These are phyloP conservation scores for Sebastes umbrosus DNA, from an alignment of 2,797 vertebrate genomes.

Conservation along the genomic window DNA sequence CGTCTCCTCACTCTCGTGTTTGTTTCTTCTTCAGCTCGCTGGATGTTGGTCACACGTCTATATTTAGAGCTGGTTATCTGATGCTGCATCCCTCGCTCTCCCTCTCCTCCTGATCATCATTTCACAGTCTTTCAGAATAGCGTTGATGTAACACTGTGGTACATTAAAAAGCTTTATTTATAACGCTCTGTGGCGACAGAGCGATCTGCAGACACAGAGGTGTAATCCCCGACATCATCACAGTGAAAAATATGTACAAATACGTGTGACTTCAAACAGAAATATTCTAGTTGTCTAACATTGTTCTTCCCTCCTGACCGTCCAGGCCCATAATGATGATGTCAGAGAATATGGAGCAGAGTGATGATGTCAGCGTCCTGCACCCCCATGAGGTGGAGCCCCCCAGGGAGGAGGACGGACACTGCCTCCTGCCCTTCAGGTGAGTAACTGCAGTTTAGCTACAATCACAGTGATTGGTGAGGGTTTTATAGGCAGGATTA, in stretches of 20 bases:
- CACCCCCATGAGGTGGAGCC: constrained; percentile 64
- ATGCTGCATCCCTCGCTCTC: background rate
- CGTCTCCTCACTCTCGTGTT: too few species aligned
- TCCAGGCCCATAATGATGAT: constrained; percentile 51
- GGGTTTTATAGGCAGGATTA: too few species aligned
- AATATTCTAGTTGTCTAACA: background rate
- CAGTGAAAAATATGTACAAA: background rate
- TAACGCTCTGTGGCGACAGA: too few species aligned
- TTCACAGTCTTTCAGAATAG: background rate
- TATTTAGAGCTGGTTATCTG: constrained; percentile 49
- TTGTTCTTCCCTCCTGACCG: background rate
- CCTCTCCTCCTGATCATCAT: background rate
- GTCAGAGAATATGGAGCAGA: constrained; percentile 71
- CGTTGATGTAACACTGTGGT: background rate
- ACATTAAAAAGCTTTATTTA: background rate
- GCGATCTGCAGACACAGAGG: background rate
- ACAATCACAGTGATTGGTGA: background rate
- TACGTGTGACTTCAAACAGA: background rate
- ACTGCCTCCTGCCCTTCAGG: constrained; percentile 75
- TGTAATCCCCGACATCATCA: background rate
- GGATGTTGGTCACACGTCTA: constrained; percentile 31
- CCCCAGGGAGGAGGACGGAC: constrained; percentile 73
- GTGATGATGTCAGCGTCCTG: constrained; percentile 65
- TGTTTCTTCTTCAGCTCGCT: background rate
- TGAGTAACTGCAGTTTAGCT: constrained; percentile 9